A percentile compares a stretch with the other conserved stretches of the same genome.
These are phyloP conservation scores for Lochmaea crataegi DNA, from an alignment of 2,888 invertebrate genomes.

Conservation along the genomic window DNA sequence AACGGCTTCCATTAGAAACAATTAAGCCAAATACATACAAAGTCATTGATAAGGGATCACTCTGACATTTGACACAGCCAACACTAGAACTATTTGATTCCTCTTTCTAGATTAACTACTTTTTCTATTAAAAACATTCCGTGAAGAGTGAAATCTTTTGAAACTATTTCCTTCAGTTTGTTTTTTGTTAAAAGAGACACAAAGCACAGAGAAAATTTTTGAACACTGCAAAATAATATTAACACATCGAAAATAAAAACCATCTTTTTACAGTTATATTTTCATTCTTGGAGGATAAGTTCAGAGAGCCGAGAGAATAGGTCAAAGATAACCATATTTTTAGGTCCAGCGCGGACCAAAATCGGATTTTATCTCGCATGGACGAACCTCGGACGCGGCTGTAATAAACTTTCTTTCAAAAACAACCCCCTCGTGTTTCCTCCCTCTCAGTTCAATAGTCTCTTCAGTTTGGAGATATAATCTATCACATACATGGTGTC, in stretches of 20 bases:
- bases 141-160: no score
- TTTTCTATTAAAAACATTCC: no score
- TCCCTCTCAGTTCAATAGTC: constrained; percentile 9
- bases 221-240: no score
- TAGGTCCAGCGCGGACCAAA: constrained; percentile 25
- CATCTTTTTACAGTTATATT: background rate
- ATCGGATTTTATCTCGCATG: constrained; percentile 21
- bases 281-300: background rate
- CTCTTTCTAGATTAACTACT: no score
- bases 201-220: no score
- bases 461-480: constrained; percentile 14
- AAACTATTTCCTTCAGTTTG: no score
- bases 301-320: background rate
- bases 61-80: no score
- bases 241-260: background rate
- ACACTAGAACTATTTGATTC: no score
- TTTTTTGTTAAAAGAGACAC: no score
- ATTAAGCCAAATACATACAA: no score
- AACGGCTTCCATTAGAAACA: no score
- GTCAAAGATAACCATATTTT: constrained; percentile 27
- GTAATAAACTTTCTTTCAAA: constrained; percentile 17
- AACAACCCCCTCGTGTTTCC: constrained; percentile 8
- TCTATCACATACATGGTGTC: constrained; percentile 1
- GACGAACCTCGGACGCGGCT: constrained; percentile 11
- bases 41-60: no score